Evolutionary conservation across 2,797 vertebrate genomes (phyloP), one percentile per base, ranked within the genome.

Genomic region (Coranthus polyacanthus): DNA sequence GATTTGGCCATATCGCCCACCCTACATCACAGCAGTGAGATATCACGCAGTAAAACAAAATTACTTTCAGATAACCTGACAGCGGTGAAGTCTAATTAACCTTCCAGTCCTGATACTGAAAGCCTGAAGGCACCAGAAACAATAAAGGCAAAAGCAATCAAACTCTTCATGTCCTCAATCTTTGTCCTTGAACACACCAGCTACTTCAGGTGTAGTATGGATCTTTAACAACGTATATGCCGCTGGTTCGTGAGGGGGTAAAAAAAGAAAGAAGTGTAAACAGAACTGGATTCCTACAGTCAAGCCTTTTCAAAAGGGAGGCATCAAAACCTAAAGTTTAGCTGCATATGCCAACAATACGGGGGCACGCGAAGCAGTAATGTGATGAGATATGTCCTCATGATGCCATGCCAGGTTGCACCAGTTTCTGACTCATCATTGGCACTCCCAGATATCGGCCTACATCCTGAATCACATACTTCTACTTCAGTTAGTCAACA

Each of bases 401-500:
- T n/a, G n/a, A n/a, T n/a, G n/a, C n/a, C n/a, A n/a, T n/a, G n/a
- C n/a, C n/a, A n/a, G n/a, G n/a, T n/a, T n/a, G n/a, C n/a, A n/a
- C n/a, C n/a, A n/a, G n/a, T n/a, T n/a, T n/a, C n/a, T n/a, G n/a
- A n/a, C n/a, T n/a, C 34, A 50, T n/a, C 24, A 11, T 49, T 38
- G 32, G 26, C 62, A 43, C 44, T 66, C 68, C 70, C 56, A 58
- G 59, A 62, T 73, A 42, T 36, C 17, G 0, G 65, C 68, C 62
- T 62, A 73, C 70, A 26, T 62, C 42, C 54, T 84, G 84, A 85
- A 65, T 78, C 77, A 86, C 58, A 44, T 17, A 22, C 47, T 54
- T 71, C 52, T 51, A 11, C 46, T 37, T 70, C 51, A 57, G 24
- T 41, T 39, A 42, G 62, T 44, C 45, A 61, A 29, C 37, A 68